Base-by-base conservation (phyloP, 2,113 vertebrate species). In the Plecturocebus donacophilus region DNA sequence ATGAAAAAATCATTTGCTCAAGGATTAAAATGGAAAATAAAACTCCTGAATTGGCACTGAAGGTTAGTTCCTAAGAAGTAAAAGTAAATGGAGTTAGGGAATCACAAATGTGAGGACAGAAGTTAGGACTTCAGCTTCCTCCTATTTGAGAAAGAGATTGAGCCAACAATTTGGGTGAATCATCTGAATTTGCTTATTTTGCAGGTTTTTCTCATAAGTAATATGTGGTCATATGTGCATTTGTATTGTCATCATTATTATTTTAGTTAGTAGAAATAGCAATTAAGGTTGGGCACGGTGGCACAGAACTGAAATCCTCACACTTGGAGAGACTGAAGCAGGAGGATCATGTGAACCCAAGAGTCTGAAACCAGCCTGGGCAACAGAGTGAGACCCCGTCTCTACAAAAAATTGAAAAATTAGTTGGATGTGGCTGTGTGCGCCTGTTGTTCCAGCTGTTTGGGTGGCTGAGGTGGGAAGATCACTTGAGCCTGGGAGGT, bases 261-360 rank as follows among this genome's bases (percentile, higher is more conserved):
- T 95, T 92, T 73, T 87, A 92, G 75, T 91, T 81, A 94, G 38
- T 71, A 66, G 40, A 70, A 96, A 64, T 70, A 38, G 13, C 56
- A 56, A 81, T 86, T 90, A 79, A 84, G 61, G 61, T 27, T 64
- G 61, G 0, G 27, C 61, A 64, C 61, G 32, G 61, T 32, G 61
- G 27, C 61, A 64, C 61, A 32, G 30, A 64, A 64, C 61, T 6
- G 61, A 13, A 64, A 64, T 64, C 27, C 12, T 64, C 30, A 64
- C 27, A 27, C 27, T 30, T 64, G 30, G 61, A 27, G 61, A 30
- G 61, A 12, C 27, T 64, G 61, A 64, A 27, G 27, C 12, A 64
- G 61, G 27, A 32, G 61, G 61, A 64, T 32, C 61, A 64, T 30
- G 30, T 64, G 12, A 64, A 27, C 27, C 61, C 61, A 30, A 27